Base-by-base conservation (phyloP, 2,113 vertebrate genomes). In the Pica pica region DNA sequence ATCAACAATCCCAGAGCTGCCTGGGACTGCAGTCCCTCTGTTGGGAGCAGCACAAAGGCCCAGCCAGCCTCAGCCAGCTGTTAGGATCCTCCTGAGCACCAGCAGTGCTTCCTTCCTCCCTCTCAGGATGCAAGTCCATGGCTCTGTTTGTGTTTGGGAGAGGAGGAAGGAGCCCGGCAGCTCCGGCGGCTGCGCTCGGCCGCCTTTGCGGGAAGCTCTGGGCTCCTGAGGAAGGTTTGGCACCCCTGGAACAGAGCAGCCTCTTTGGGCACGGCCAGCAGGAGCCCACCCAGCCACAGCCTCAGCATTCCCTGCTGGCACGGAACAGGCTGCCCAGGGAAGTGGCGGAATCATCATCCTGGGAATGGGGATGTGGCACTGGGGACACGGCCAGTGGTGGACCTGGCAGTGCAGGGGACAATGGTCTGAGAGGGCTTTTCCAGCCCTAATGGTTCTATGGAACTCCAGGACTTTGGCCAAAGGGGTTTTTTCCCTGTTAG, bases 51-150 rank as follows among this genome's bases (percentile, higher is more conserved):
- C 92, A 92, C 82, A 90, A 86, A 93, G 87, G 31, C 76, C 68
- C 83, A 59, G 86, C 2, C 83, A 56, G 91, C 65, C 94, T 21
- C 74, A 28, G 88, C 57, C 91, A 84, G 94, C 87, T 92, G 93
- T 33, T 42, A 4, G 0, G 42, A 28, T 60, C 16, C 86, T 81
- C 71, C 74, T 22, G 76, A 92, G 86, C 86, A 16, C 65, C 41
- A 87, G 91, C 94, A 60, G 5, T 0, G 61, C 69, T 97, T 96
- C 95, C 95, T 96, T 93, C 94, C 95, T 92, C 80, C 82, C 39
- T 37, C 74, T 82, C 91, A 91, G 95, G 91, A 96, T 94, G 91
- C 89, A 26, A 75, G 83, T 68, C 91, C 41, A 28, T 5, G 24
- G 68, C 78, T 94, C 42, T 94, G 88, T 93, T 94, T 94, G 89